These are phyloP conservation scores for Pleuronectes platessa DNA, from an alignment of 2,113 vertebrate genomes.

Conservation along the genomic window DNA sequence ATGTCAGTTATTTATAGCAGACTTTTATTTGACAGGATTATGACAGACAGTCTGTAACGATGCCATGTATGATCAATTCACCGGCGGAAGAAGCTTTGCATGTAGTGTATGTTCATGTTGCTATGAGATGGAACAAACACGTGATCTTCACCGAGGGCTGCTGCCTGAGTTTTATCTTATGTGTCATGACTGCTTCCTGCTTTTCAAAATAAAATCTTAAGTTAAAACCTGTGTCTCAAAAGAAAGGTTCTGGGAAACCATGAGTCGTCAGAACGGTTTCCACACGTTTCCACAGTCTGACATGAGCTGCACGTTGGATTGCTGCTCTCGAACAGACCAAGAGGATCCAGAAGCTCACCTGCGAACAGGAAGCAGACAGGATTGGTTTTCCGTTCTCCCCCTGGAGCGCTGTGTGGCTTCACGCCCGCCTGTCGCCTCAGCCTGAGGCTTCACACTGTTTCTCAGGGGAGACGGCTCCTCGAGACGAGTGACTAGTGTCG, in stretches of 20 bases:
- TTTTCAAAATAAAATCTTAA: too few relatives aligned
- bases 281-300: too few relatives aligned
- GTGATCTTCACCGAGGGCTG: too few relatives aligned
- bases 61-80: too few relatives aligned
- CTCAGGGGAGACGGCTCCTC: background rate
- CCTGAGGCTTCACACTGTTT: background rate
- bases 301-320: too few relatives aligned
- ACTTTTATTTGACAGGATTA: background rate
- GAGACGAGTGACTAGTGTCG: background rate
- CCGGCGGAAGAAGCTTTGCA: too few relatives aligned
- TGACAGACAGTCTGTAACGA: background rate
- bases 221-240: too few relatives aligned
- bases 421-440: background rate
- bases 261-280: too few relatives aligned
- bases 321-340: too few relatives aligned
- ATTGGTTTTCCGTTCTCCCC: background rate
- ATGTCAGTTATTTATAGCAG: conserved; percentile 44
- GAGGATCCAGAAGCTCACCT: background rate
- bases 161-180: too few relatives aligned
- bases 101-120: background rate
- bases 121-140: conserved; percentile 5
- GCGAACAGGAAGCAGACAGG: background rate
- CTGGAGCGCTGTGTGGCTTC: background rate
- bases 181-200: too few relatives aligned
- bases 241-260: too few relatives aligned